Evolutionary conservation across 2,113 vertebrate species (phyloP), one percentile per base, ranked within the genome.

Genomic region (Leptodactylus fuscus): DNA sequence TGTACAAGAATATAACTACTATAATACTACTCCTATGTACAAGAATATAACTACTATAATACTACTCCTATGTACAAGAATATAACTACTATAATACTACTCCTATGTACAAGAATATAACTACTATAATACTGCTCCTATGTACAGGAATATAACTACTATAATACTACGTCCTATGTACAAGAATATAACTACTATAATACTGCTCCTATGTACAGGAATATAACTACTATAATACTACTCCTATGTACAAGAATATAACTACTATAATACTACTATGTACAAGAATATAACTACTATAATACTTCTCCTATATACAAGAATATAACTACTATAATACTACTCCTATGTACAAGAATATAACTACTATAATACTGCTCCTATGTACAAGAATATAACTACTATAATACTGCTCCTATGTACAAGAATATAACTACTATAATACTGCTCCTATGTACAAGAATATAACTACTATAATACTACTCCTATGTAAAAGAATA

Each of bases 81-180:
- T 62, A 62, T 29, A 62, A 62, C 27, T 62, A 62, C 58, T 62
- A 62, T 62, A 62, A 62, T 55, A 55, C 53, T 55, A 5, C 53
- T n/a, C 22, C 53, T 55, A n/a, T 55, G 53, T 55, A 55, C 20
- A 55, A 55, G 53, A 55, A 55, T 55, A 55, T 55, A 55, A 55
- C 53, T 55, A 51, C 48, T 51, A 51, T n/a, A n/a, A n/a, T n/a
- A n/a, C n/a, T n/a, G n/a, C n/a, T n/a, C n/a, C n/a, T n/a, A n/a
- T n/a, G n/a, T n/a, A n/a, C n/a, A n/a, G n/a, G n/a, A n/a, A n/a
- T n/a, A n/a, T n/a, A n/a, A n/a, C n/a, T n/a, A n/a, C n/a, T n/a
- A n/a, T n/a, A n/a, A n/a, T n/a, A n/a, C n/a, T n/a, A n/a, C n/a
- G n/a, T n/a, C n/a, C n/a, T n/a, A n/a, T n/a, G n/a, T n/a, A n/a